Conservation (phyloP, 2,113 vertebrate genomes). For the Saimiri boliviensis region DNA sequence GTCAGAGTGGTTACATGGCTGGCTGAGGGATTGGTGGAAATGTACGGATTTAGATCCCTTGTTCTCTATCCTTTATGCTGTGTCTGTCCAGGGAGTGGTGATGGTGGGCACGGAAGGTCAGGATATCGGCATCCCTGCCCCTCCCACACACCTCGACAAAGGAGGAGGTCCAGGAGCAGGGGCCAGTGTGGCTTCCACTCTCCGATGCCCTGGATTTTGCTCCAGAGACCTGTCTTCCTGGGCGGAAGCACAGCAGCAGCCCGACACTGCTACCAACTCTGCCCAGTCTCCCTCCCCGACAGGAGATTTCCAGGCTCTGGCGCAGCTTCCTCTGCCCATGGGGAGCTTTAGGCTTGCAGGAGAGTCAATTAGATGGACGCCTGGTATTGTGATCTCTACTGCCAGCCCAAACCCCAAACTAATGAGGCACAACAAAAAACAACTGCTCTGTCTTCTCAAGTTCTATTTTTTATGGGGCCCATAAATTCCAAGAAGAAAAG, state of each 20-base stretch:
- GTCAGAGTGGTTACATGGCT: not conserved
- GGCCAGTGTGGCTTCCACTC: not conserved
- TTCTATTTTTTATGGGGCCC: conserved; percentile 78
- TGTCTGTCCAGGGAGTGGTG: not conserved
- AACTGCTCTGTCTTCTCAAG: conserved; percentile 78
- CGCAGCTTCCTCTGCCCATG: conserved; percentile 67
- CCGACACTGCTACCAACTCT: not conserved
- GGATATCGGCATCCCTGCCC: not conserved
- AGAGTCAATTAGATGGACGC: conserved; percentile 83
- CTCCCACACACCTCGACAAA: not conserved
- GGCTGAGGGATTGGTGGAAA: not conserved
- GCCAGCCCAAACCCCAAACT: conserved; percentile 85
- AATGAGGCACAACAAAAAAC: conserved; percentile 84
- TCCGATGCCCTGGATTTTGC: not conserved
- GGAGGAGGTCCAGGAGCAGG: not conserved
- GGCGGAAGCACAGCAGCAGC: not conserved
- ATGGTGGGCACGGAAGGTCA: not conserved
- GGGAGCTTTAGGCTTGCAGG: conserved; percentile 76
- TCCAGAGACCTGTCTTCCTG: not conserved
- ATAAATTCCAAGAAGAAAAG: conserved; percentile 79
- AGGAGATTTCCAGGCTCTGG: conserved; percentile 52
- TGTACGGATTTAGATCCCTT: not conserved
- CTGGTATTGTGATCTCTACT: conserved; percentile 82
- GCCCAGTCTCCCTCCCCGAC: not conserved
- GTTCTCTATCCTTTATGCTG: not conserved